Evolutionary conservation across 2,113 vertebrate genomes (phyloP), one percentile per base, ranked within the genome.

Genomic region (Electrona antarctica): DNA sequence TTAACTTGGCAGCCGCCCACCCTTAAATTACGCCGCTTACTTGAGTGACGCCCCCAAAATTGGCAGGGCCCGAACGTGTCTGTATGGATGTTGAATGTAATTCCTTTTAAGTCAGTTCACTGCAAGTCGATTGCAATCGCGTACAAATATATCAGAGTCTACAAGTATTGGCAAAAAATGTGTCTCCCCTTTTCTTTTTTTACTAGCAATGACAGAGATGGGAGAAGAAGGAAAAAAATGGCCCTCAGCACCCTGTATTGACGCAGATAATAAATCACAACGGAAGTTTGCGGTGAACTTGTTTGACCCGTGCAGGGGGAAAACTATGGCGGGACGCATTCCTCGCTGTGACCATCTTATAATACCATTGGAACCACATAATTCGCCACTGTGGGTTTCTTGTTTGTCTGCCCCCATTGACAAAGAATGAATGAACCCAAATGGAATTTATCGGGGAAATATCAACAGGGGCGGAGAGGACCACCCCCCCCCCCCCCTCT

Each of bases 401-500:
- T 86, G 85, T 90, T 90, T 82, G 83, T 88, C 78, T 77, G 78
- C 89, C 77, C 89, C 77, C 29, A 14, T 8, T 2, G 70, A 71
- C 74, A 73, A 79, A 1, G 21, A 21, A 21, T 21, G 21, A 21
- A 21, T 64, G 48, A 77, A 52, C 47, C 67, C 60, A 75, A 75
- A 79, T 85, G 82, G 85, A 62, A 79, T 90, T 88, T 83, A 75
- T 80, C 74, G 61, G 74, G 70, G 76, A 72, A 84, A 88, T 87
- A 85, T 90, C 87, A 90, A 89, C 87, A 83, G 46, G 79, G 79
- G 78, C 54, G 78, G 87, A 87, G 84, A 81, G 46, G 76, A 87
- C 84, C 79, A 76, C 71, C 33, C 3, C 33, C 3, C 79, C 77
- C 71, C 33, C 3, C 33, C 3, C 33, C 33, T 6, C 3, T 6